phyloP scores from a whole-genome alignment of 2,797 vertebrate genomes.

The Taeniopygia guttata region DNA sequence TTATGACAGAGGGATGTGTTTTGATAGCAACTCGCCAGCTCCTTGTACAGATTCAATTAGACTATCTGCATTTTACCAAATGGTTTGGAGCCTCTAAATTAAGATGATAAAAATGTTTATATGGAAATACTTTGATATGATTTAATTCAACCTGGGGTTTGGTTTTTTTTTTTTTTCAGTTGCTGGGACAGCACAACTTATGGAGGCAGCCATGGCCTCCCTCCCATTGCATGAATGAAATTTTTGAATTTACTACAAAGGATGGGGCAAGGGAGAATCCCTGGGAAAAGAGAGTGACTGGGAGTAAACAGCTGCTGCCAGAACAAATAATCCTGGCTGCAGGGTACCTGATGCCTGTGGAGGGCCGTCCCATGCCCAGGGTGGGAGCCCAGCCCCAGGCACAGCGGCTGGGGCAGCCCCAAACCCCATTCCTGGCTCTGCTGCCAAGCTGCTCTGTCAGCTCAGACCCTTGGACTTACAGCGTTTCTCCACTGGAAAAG shows the following conservation, averaged over 20 bases:
- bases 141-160: not conserved
- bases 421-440: not conserved
- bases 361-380: not conserved
- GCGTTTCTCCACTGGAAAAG: not conserved
- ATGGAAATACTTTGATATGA: not conserved
- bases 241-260: not conserved
- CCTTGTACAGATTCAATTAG: not conserved
- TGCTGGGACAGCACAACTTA: not conserved
- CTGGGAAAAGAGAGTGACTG: not conserved
- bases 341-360: not conserved
- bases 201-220: not conserved
- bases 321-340: not conserved
- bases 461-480: not conserved
- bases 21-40: not conserved
- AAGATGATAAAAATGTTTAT: not conserved
- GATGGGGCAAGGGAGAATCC: not conserved
- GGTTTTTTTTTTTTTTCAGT: not conserved
- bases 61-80: not conserved
- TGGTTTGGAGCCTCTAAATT: not conserved
- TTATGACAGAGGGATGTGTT: not conserved
- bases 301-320: not conserved
- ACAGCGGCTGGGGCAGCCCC: not conserved
- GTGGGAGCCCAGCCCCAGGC: accelerated
- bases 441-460: not conserved
- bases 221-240: not conserved